Conservation (phyloP, 2,797 vertebrate species). For the Varecia variegata region DNA sequence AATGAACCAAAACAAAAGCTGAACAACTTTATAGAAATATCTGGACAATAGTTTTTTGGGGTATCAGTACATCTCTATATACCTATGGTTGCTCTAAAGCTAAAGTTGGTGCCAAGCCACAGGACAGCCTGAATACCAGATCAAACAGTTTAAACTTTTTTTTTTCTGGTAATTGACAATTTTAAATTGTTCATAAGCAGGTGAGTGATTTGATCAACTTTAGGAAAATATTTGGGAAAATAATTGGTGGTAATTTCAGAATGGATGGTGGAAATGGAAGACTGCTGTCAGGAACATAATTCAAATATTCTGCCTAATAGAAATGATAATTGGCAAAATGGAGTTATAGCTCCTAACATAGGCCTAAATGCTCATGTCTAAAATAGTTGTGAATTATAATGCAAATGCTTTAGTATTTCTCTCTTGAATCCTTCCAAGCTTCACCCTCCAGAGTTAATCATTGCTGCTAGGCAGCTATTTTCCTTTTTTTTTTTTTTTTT, state of each 20-base stretch:
- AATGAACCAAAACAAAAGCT: not conserved
- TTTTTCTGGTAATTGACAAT: not conserved
- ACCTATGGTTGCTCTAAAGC: not conserved
- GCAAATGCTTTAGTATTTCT: not conserved
- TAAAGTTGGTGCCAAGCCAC: not conserved
- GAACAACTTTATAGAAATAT: not conserved
- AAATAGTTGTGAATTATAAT: not conserved
- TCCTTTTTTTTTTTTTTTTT: not conserved
- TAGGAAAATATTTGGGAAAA: not conserved
- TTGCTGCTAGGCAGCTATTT: not conserved
- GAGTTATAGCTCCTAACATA: not conserved
- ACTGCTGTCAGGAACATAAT: not conserved
- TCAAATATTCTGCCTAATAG: not conserved
- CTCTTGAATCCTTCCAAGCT: not conserved
- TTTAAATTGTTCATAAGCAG: not conserved
- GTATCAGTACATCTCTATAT: not conserved
- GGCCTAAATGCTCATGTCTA: not conserved
- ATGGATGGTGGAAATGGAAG: not conserved
- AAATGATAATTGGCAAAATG: not conserved
- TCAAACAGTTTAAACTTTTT: not conserved
- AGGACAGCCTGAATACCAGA: not conserved
- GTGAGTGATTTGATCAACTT: not conserved
- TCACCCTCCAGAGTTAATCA: not conserved
- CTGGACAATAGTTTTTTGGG: not conserved
- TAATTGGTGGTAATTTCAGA: conserved; percentile 1